Evolutionary conservation across 2,113 vertebrate species (phyloP).

Genomic region (Scomber scombrus): DNA sequence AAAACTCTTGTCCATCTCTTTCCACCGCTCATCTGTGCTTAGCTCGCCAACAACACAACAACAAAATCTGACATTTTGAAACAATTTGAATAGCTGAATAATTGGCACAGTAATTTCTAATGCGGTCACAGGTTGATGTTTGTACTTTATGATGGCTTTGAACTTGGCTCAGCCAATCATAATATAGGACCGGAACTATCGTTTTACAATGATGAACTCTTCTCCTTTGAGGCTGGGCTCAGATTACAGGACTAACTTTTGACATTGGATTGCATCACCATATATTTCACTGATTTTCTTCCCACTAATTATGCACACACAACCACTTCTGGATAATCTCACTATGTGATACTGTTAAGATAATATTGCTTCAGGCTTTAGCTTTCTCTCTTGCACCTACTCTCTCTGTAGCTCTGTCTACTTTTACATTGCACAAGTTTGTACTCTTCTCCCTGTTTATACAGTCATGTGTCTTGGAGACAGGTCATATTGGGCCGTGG

Average conservation of each 20-base stretch:
- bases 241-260: constrained; percentile 4
- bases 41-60: no score
- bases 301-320: constrained; percentile 1
- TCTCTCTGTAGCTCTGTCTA: neutral
- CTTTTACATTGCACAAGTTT: constrained; percentile 6
- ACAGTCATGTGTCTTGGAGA: constrained; percentile 1
- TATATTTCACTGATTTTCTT: neutral
- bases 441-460: neutral
- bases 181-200: no score
- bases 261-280: constrained; percentile 9
- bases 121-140: no score
- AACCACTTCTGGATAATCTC: neutral
- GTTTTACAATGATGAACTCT: neutral
- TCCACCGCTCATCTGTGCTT: no score
- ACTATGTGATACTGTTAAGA: constrained; percentile 12
- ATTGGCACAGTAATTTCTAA: no score
- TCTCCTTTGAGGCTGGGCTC: no score
- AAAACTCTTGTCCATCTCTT: no score
- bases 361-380: constrained; percentile 14
- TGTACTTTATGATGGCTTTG: no score
- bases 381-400: neutral
- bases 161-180: no score
- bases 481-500: neutral
- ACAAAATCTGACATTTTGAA: no score
- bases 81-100: no score